phyloP scores from a whole-genome alignment of 2,797 vertebrate species.

The Centropyge bicolor region DNA sequence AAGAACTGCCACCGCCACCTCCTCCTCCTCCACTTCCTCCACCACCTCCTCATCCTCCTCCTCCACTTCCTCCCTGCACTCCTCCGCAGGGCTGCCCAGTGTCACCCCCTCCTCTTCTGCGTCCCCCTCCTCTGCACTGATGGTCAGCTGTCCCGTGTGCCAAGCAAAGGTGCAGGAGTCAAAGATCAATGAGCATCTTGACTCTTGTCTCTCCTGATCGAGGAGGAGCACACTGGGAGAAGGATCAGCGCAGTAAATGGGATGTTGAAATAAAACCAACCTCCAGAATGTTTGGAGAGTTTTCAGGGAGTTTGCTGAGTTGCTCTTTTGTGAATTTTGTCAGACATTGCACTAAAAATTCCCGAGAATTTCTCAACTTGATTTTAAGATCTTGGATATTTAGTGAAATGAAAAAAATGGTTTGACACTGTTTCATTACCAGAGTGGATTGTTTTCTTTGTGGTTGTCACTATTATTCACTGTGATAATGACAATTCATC shows the following conservation, averaged over 20 bases:
- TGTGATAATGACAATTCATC: neutral
- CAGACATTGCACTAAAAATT: too few relatives aligned
- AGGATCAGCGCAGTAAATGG: too few relatives aligned
- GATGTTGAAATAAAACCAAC: conserved; percentile 2
- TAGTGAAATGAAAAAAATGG: neutral
- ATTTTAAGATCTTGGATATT: neutral
- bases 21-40: conserved; percentile 28
- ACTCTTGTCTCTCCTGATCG: conserved; percentile 87
- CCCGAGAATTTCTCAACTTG: neutral
- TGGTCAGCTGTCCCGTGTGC: conserved; percentile 93
- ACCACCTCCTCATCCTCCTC: conserved; percentile 35
- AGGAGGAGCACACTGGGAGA: neutral
- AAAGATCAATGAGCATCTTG: conserved; percentile 93
- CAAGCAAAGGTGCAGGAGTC: conserved; percentile 83
- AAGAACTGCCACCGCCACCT: conserved; percentile 18
- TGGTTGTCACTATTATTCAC: neutral
- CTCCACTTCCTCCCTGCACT: conserved; percentile 19
- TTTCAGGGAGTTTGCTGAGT: conserved; percentile 16
- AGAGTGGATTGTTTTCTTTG: neutral
- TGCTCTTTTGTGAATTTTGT: neutral
- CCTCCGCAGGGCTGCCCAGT: conserved; percentile 23
- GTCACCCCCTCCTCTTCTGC: conserved; percentile 27
- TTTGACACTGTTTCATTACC: neutral
- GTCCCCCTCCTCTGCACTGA: conserved; percentile 47
- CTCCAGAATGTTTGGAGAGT: neutral